These are phyloP conservation scores for Octopus bimaculoides DNA, from an alignment of 1,140 invertebrate genomes.

Conservation along the genomic window DNA sequence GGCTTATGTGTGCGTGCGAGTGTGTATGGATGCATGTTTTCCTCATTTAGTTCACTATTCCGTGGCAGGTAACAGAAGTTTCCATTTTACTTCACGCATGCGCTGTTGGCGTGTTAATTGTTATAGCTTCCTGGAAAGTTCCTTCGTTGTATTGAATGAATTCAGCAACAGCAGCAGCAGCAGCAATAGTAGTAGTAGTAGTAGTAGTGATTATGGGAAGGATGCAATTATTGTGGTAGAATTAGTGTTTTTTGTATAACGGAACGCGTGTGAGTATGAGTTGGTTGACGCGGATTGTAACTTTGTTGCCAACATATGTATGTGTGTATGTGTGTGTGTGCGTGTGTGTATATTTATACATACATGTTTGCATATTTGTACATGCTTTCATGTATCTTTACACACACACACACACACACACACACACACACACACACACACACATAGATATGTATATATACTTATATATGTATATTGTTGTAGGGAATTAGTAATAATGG, in stretches of 20 bases:
- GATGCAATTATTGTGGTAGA: not conserved
- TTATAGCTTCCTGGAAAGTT: too few relatives aligned
- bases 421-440: constrained; percentile 17
- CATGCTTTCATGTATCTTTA: too few relatives aligned
- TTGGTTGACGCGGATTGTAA: not conserved
- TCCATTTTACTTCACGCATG: too few relatives aligned
- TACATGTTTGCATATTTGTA: constrained; percentile 5
- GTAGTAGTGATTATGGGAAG: constrained; percentile 1
- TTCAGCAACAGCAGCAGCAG: not conserved
- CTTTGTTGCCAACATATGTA: not conserved
- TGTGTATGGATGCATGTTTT: too few relatives aligned
- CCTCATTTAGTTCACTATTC: too few relatives aligned
- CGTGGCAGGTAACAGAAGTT: too few relatives aligned
- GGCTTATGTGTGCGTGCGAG: too few relatives aligned
- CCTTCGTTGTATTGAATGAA: too few relatives aligned
- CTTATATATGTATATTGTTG: too few relatives aligned
- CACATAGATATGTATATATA: not conserved
- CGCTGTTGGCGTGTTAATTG: too few relatives aligned
- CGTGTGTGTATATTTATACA: not conserved
- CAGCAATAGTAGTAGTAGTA: not conserved
- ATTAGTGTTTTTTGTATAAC: not conserved
- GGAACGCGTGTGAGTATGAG: not conserved
- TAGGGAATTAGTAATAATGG: too few relatives aligned
- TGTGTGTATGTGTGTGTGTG: not conserved
- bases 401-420: constrained; percentile 17